A percentile compares a stretch with the other conserved stretches of the same genome.
Evolutionary conservation across 2,113 vertebrate species (phyloP).

Genomic region (Dromaius novaehollandiae): DNA sequence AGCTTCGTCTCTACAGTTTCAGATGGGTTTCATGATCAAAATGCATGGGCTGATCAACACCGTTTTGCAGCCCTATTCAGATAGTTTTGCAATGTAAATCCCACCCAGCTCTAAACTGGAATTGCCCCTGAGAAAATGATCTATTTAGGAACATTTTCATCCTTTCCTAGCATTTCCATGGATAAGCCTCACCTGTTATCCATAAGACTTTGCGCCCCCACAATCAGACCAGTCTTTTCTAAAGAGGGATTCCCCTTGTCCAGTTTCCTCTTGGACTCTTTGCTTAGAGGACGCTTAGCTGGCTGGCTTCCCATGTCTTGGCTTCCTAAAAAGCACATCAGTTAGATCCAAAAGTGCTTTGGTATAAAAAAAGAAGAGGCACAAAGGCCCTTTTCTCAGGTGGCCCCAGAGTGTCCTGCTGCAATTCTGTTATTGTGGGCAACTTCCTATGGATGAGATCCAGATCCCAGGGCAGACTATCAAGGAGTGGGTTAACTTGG

Average conservation of each 20-base stretch:
- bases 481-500: neutral
- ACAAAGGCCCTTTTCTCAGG: neutral
- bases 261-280: neutral
- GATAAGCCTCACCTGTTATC: neutral
- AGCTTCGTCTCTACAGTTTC: rapidly evolving
- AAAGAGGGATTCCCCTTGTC: neutral
- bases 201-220: neutral
- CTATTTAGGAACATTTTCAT: neutral
- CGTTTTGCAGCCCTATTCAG: neutral
- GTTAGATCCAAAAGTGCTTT: neutral
- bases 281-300: no score
- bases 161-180: neutral
- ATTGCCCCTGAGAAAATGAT: neutral
- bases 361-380: neutral
- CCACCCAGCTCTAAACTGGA: neutral
- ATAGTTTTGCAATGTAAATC: neutral
- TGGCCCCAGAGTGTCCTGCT: neutral
- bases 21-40: neutral
- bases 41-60: neutral
- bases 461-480: neutral
- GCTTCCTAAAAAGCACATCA: neutral
- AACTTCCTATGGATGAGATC: neutral
- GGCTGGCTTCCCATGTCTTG: neutral
- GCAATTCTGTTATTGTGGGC: no score
- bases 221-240: neutral